Evolutionary conservation across 2,113 vertebrate species (phyloP).

Genomic region (Brachyhypopomus occidentalis): DNA sequence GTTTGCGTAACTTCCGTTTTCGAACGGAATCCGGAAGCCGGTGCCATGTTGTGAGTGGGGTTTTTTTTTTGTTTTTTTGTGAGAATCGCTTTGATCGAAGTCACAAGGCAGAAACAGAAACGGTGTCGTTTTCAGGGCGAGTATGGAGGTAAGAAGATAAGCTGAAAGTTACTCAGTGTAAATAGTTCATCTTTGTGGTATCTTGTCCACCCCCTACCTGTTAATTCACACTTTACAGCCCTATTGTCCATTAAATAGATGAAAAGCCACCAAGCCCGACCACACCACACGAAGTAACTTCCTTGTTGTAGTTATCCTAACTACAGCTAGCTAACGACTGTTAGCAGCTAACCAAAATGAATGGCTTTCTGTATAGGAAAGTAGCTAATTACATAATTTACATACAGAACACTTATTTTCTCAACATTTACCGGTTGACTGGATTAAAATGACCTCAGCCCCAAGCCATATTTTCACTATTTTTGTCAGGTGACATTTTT

Average conservation of each 20-base stretch:
- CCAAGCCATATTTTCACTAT: neutral
- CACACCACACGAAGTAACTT: slow-evolving; percentile 13
- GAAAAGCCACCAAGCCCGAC: neutral
- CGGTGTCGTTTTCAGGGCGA: slow-evolving; percentile 61
- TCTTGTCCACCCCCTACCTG: neutral
- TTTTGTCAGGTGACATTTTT: neutral
- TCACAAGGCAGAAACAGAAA: slow-evolving; percentile 63
- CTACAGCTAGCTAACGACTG: slow-evolving; percentile 14
- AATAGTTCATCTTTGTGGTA: slow-evolving; percentile 9
- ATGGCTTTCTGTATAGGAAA: neutral
- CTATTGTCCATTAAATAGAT: neutral
- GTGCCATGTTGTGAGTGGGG: slow-evolving; percentile 65
- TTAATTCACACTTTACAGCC: slow-evolving; percentile 16
- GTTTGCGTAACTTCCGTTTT: slow-evolving; percentile 63
- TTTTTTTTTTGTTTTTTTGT: slow-evolving; percentile 55
- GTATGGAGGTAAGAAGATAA: slow-evolving; percentile 77
- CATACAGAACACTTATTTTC: neutral
- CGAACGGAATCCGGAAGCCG: slow-evolving; percentile 62
- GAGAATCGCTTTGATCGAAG: slow-evolving; percentile 67
- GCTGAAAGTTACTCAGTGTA: slow-evolving; percentile 33
- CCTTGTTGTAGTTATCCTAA: slow-evolving; percentile 18
- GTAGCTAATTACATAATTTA: neutral
- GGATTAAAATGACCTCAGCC: neutral
- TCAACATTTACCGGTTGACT: neutral
- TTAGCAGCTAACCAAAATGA: slow-evolving; percentile 31